A percentile compares a stretch with the other conserved stretches of the same genome.
These are phyloP conservation scores for Xenopus tropicalis DNA, from an alignment of 2,113 vertebrate genomes.

Conservation along the genomic window DNA sequence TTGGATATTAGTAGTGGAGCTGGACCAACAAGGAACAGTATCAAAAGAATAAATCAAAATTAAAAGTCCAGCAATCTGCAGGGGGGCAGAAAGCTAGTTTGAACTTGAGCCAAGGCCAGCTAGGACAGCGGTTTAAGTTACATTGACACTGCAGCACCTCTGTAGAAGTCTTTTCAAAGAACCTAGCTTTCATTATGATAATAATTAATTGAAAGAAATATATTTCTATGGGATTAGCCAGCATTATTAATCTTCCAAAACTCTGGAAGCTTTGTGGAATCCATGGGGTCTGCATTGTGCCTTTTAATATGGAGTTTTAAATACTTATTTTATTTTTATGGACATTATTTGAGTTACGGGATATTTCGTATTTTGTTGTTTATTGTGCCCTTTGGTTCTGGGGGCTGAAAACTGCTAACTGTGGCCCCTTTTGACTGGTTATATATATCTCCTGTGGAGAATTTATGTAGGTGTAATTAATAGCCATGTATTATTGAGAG, in stretches of 20 bases:
- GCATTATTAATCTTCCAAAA: neutral
- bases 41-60: constrained; percentile 51
- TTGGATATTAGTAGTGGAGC: constrained; percentile 52
- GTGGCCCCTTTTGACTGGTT: too few relatives aligned
- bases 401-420: too few relatives aligned
- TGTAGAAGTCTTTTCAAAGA: neutral
- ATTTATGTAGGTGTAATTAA: too few relatives aligned
- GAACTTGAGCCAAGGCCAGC: constrained; percentile 45
- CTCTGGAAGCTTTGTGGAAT: neutral
- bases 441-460: too few relatives aligned
- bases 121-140: constrained; percentile 22
- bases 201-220: constrained; percentile 12
- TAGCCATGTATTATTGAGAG: too few relatives aligned
- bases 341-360: too few relatives aligned
- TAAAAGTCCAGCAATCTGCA: constrained; percentile 14
- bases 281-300: too few relatives aligned
- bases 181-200: neutral
- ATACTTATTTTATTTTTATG: too few relatives aligned
- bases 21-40: constrained; percentile 46
- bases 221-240: neutral
- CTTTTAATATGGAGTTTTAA: too few relatives aligned
- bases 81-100: constrained; percentile 1
- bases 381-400: too few relatives aligned
- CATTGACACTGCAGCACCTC: neutral
- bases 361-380: too few relatives aligned